Base-by-base conservation (phyloP, 2,113 vertebrate species). In the Epinephelus fuscoguttatus region DNA sequence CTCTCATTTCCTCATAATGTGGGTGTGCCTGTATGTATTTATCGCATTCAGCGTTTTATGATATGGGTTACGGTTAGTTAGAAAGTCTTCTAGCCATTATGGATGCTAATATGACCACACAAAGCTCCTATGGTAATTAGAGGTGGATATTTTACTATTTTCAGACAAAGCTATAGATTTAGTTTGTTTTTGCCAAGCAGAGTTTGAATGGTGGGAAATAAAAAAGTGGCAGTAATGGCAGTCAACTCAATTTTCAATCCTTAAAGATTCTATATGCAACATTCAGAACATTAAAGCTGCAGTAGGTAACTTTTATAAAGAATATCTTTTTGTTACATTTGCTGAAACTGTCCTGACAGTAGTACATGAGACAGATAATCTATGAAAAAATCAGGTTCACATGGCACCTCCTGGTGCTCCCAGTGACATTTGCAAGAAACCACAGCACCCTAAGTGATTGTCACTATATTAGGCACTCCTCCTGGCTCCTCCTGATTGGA, bases 31-130 rank as follows among this genome's bases (percentile, higher is more conserved):
- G 14, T 55, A 7, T 40, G 21, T 53, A 25, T 30, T 68, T 6
- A 30, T 19, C 1, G 2, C 62, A 62, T 50, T 59, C 47, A 47
- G 25, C 23, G 52, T 45, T 71, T 62, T 53, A 70, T 21, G 40
- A 76, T n/a, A 49, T 23, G 52, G 30, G 23, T 84, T 64, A 57
- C 4, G 23, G 63, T 71, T 57, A 25, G 68, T 62, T 40, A 74
- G 37, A 70, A 63, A 68, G 68, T 42, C 42, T 13, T 62, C 23
- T 1, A 42, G 62, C 30, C 50, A 47, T 71, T 81, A 61, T 59
- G 52, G 64, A 70, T 23, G 66, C n/a, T 61, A 85, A 87, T 81
- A 37, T 68, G 61, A 78, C 42, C 79, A 69, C 33, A 57, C 56
- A 57, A 27, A 79, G 66, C 59, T 56, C 19, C n/a, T 27, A 1